Evolutionary conservation across 92 coral and sea anemone genomes (phyloP), one percentile per base, ranked within the genome.

Genomic region (Paragorgia papillata): DNA sequence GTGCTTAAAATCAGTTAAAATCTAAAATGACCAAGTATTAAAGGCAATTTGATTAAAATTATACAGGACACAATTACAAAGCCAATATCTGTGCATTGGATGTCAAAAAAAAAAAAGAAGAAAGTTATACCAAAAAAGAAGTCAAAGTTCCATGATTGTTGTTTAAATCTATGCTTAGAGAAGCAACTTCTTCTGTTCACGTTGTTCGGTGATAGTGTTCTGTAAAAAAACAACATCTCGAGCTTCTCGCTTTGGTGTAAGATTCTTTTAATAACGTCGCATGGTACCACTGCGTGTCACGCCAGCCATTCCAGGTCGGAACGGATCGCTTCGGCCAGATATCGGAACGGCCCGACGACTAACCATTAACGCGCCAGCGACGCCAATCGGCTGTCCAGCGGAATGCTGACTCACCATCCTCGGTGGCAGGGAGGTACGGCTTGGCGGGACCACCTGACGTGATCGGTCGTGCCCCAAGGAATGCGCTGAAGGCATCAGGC

Each of bases 261-360:
- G n/a, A n/a, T n/a, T 46, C 15, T n/a, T 46, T 46, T n/a, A 46
- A 46, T 46, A 46, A 15, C 53, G 53, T 7, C 53, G 53, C 53
- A 46, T 46, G 9, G 53, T 15, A 7, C 53, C n/a, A 32, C 62
- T 56, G 31, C 62, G 62, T 31, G 77, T 62, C 28, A 31, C 24
- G 24, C 55, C 62, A 53, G 77, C 22, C 33, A 57, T 48, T 17
- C 77, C 77, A 56, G 9, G 14, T 30, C 77, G 28, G 62, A 70
- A 70, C 40, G 77, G 62, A 22, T 70, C 77, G 39, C 62, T 53
- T 27, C 77, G 77, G 33, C 77, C 77, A 70, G 77, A 70, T 62
- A 70, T 49, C 21, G 77, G 27, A n/a, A 70, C 77, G 29, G 77
- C 0, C 27, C 77, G 77, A 70, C 77, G 77, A 28, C 62, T 51